Evolutionary conservation across 2,113 vertebrate species (phyloP), one percentile per base, ranked within the genome.

Genomic region (Mesoclemmys tuberculata): DNA sequence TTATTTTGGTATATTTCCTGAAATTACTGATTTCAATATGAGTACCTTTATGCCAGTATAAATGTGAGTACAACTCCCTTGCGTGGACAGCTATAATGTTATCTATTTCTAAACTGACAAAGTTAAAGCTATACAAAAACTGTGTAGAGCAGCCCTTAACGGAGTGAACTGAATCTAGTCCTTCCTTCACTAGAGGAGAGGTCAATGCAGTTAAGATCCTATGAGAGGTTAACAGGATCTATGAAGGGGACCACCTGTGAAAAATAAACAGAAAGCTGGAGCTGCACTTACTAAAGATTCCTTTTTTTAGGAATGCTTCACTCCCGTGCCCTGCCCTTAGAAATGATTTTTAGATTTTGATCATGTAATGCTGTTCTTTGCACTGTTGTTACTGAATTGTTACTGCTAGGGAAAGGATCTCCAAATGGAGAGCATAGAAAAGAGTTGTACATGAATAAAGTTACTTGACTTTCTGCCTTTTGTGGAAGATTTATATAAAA

Each of bases 401-500:
- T 55, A 48, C 68, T n/a, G 27, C 68, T 29, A 11, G 10, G 35
- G 93, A 92, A 68, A 92, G 54, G 93, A 41, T 75, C 52, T 1
- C 71, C 78, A 93, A 92, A 97, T 90, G 94, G 94, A 97, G 89
- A 89, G 89, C 91, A 94, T 97, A 97, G 92, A 97, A 97, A 96
- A 96, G 93, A 56, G 86, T 95, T 92, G 95, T 93, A 96, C 96
- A 93, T 92, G 38, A 6, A 26, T 44, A 78, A 97, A 97, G 87
- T 95, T 97, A 90, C 68, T 93, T 93, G 96, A 87, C 95, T 90
- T 89, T 94, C 90, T 95, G 93, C 87, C 95, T 96, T 93, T 97
- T 96, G 95, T 94, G 80, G 90, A 96, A 95, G 94, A 97, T 96
- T 97, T 96, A 96, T 94, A 97, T 97, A 58, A 58, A 58, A 74